Base-by-base conservation (phyloP, 2,797 vertebrate species). In the Argyrosomus regius region DNA sequence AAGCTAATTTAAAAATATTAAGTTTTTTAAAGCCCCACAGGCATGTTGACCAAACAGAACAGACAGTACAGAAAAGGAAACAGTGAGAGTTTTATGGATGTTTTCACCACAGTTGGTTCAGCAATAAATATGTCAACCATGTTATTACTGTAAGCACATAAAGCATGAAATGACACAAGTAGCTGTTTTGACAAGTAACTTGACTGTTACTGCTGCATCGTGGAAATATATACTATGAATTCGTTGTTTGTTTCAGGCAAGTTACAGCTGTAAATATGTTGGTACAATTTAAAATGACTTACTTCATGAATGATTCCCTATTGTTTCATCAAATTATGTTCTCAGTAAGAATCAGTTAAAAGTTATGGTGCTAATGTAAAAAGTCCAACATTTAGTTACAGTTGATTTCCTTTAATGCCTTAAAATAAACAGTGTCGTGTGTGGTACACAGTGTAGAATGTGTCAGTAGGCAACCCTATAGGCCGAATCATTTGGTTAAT, bases 401-500 rank as follows among this genome's bases (percentile, higher is more conserved):
- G 35, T 35, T 22, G 35, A 80, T 78, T 75, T 56, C n/a, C 67
- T 89, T 84, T 91, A 45, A 89, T 88, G 75, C 72, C 85, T 80
- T 81, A 83, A 90, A 89, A 92, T 89, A 90, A 83, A 86, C 63
- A 7, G 56, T 50, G 63, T 82, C 62, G 60, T 65, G 62, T 72
- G 66, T 28, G 58, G 63, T 66, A 80, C 82, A 66, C 64, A 61
- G 28, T 66, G 80, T 53, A 56, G 72, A 85, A 84, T 86, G 88
- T 87, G 81, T 92, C 88, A 87, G 86, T 63, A 45, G 75, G 73
- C 78, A 83, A 59, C 82, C 75, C 77, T 64, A 64, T 72, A 76
- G 86, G 86, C 86, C 82, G 82, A 85, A 91, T 87, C 80, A 89
- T 88, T 92, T 90, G 88, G 79, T 87, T 93, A 92, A 93, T 93